Conservation (phyloP, 2,888 invertebrate species). For the Petrolisthes manimaculis region DNA sequence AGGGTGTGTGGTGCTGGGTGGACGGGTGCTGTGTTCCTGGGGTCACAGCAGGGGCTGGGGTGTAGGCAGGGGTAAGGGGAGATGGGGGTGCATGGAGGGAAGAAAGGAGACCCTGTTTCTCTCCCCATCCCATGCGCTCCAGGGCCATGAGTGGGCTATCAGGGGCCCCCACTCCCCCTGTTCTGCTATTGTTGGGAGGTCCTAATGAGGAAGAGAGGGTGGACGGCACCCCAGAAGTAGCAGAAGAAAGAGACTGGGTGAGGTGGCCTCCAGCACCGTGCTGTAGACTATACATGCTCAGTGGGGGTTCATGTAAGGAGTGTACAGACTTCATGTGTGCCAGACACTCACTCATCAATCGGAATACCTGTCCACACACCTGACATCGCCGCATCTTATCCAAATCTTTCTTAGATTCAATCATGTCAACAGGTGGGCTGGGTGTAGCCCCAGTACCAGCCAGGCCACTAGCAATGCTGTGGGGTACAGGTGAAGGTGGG, state of each 20-base stretch:
- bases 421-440: conserved; percentile 63
- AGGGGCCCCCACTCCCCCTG: conserved; percentile 60
- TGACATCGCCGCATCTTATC: conserved; percentile 65
- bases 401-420: conserved; percentile 64
- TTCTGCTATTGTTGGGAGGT: conserved; percentile 51
- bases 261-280: conserved; percentile 60
- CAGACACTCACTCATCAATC: conserved; percentile 65
- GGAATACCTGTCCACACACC: conserved; percentile 65
- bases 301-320: conserved; percentile 64
- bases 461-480: conserved; percentile 51
- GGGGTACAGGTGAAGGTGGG: conserved; percentile 63
- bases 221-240: conserved; percentile 54
- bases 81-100: conserved; percentile 63
- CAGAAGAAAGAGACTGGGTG: conserved; percentile 55
- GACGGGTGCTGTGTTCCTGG: conserved; percentile 55
- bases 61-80: conserved; percentile 60
- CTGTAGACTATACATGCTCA: conserved; percentile 64
- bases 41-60: conserved; percentile 59
- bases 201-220: conserved; percentile 51
- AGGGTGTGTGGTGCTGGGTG: conserved; percentile 44
- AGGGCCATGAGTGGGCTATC: conserved; percentile 65
- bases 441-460: conserved; percentile 62
- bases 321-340: conserved; percentile 66
- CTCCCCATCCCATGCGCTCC: conserved; percentile 66
- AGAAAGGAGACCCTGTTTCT: conserved; percentile 62